Evolutionary conservation across 2,113 vertebrate genomes (phyloP).

Genomic region (Tachysurus vachellii): DNA sequence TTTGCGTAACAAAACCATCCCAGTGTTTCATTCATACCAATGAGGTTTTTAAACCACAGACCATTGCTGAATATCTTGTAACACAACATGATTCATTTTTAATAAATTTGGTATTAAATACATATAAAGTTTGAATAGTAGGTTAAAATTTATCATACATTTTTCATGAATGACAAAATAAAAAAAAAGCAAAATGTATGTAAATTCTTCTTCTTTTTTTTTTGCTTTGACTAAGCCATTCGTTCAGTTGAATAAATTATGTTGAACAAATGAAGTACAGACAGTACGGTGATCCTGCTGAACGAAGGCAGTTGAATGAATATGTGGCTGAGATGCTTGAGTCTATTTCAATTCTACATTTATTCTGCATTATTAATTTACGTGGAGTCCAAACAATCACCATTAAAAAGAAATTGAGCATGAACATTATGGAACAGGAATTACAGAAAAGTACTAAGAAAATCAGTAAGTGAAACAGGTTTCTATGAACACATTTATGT

Average conservation of each 20-base stretch:
- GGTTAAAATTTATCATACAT: background rate
- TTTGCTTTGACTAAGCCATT: background rate
- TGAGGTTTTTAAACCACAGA: background rate
- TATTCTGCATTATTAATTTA: background rate
- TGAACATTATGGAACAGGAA: background rate
- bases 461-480: background rate
- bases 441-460: accelerated
- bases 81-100: background rate
- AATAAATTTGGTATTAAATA: background rate
- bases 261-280: background rate
- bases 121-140: too few species aligned
- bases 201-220: background rate
- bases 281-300: background rate
- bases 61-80: background rate
- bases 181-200: background rate
- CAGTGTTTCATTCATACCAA: background rate
- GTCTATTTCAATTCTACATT: background rate
- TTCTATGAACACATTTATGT: background rate
- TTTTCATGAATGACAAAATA: too few species aligned
- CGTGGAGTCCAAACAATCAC: background rate
- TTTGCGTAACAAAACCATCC: background rate
- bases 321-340: background rate
- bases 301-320: background rate
- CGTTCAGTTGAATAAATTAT: background rate
- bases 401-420: background rate